Base-by-base conservation (phyloP, 1,140 invertebrate species). In the Diuraphis noxia region DNA sequence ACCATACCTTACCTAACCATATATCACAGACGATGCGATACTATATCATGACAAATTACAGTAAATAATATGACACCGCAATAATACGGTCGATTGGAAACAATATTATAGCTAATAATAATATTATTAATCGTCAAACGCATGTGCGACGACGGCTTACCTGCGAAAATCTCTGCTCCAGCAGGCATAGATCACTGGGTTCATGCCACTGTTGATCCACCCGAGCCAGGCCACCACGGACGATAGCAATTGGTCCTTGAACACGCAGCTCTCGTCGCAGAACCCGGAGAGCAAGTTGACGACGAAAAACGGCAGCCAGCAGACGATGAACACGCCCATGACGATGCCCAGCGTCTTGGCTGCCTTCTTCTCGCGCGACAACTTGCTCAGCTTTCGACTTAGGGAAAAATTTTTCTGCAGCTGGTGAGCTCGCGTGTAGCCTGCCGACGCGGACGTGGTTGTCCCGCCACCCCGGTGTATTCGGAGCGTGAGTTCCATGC, bases 131-230 rank as follows among this genome's bases (percentile, higher is more conserved):
- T 63, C 34, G 34, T 36, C 34, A 13, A 34, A 77, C 63, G 0
- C 10, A 7, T n/a, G n/a, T n/a, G n/a, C n/a, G n/a, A n/a, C 36
- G 9, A 13, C 81, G 23, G 5, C 95, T 95, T 94, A 98, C 97
- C 98, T 97, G 94, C 98, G 95, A 94, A 99, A 99, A 94, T 99
- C 98, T 93, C 97, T 95, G 94, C 97, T 98, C 97, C 98, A 99
- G 93, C 97, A 99, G 5, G 98, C 98, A 94, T 99, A 99, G 93
- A 99, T 99, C 88, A 99, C 97, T 3, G 98, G 98, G 95, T 99
- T 99, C 97, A 99, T 98, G 52, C 97, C 97, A 41, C 98, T 99
- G 94, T 99, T 99, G 93, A 99, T 97, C 97, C 99, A 99, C 84
- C 99, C 99, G 8, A 99, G 96, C 99, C 99, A 99, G 56, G 98